These are phyloP conservation scores for Peromyscus leucopus DNA, from an alignment of 2,113 vertebrate genomes.

Conservation along the genomic window DNA sequence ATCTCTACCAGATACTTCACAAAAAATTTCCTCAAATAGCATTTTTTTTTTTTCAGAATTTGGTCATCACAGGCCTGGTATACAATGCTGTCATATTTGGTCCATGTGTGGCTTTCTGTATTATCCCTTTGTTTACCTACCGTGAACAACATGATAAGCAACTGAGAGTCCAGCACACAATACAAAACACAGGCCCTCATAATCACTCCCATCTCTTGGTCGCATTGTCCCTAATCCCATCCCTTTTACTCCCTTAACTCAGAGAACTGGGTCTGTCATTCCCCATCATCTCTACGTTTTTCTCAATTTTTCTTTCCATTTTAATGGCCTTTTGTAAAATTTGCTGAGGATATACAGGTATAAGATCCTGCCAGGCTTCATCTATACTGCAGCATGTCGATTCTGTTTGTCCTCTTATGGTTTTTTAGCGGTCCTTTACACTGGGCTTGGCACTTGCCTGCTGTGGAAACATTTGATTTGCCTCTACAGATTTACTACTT, in stretches of 20 bases:
- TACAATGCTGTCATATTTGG: not conserved
- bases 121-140: not conserved
- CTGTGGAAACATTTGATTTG: not conserved
- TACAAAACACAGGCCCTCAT: not conserved
- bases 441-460: not conserved
- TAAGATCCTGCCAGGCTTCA: not conserved
- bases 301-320: constrained; percentile 6
- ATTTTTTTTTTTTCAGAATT: not conserved
- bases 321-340: constrained; percentile 9
- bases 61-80: not conserved
- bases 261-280: not conserved
- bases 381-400: not conserved
- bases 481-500: not conserved
- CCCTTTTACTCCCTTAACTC: not conserved
- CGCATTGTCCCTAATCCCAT: not conserved
- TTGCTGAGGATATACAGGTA: not conserved
- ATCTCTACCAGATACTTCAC: not conserved
- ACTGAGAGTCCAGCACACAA: not conserved
- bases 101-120: not conserved
- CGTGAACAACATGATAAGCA: not conserved
- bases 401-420: not conserved
- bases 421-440: not conserved
- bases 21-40: not conserved
- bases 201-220: not conserved
- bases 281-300: not conserved